Base-by-base conservation (phyloP, 1,140 invertebrate species). In the Cardiocondyla obscurior region DNA sequence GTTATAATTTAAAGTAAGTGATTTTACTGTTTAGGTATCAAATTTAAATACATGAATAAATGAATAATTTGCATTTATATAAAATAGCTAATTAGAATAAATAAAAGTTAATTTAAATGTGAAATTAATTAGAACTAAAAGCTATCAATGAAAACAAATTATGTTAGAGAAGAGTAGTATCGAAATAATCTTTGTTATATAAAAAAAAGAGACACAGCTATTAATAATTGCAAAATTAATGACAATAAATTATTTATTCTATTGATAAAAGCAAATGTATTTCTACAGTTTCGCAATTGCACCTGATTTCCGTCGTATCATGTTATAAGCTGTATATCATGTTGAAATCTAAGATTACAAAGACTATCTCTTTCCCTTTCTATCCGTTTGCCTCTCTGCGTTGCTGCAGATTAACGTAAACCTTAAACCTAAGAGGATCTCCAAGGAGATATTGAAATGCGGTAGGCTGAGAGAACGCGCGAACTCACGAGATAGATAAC, bases 401-500 rank as follows among this genome's bases (percentile, higher is more conserved):
- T 39, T 30, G 42, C 39, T 36, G 25, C 19, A 42, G 74, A 82
- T 82, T 70, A 82, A 60, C 12, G 83, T 74, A 73, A 64, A 83
- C 46, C 79, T 74, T 73, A 81, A 82, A 74, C 25, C 60, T 84
- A 84, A 82, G 79, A 84, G 69, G 69, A 73, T 84, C 77, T 39
- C 8, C 22, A 30, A 62, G 42, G 62, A 83, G 73, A 79, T 76
- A 76, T 64, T 83, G 73, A 77, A 22, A 39, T 58, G 33, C 16
- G 39, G 49, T 77, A 57, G 53, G 60, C 70, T 60, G 72, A 64
- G 72, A 64, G 73, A 76, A 65, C 46, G 30, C n/a, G 14, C 49
- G 70, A 57, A 60, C 19, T 77, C 36, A 72, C 53, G 65, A 58
- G 53, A 58, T 81, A 51, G 67, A 81, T 81, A 53, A 53, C 55